A percentile compares a stretch with the other conserved stretches of the same genome.
Conservation (phyloP, 35 echinoderm and acorn worm genomes). For the Eucidaris tribuloides region DNA sequence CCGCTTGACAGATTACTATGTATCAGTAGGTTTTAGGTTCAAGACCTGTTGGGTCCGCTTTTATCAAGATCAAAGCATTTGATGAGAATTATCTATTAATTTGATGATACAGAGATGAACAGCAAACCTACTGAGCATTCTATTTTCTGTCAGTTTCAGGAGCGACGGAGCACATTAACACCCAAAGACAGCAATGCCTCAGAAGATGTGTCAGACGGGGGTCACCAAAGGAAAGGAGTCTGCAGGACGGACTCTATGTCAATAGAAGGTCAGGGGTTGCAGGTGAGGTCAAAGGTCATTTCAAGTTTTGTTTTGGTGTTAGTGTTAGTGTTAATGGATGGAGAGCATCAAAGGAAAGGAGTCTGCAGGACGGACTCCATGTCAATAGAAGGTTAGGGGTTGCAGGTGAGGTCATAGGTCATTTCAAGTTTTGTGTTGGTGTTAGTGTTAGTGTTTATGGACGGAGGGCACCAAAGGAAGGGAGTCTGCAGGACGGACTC, state of each 20-base stretch:
- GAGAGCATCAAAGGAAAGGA: conserved; percentile 8
- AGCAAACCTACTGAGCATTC: too few relatives aligned
- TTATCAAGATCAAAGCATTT: too few relatives aligned
- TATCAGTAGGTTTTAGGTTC: too few relatives aligned
- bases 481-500: conserved; percentile 87
- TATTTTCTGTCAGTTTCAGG: conserved; percentile 55
- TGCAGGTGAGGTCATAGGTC: conserved; percentile 55
- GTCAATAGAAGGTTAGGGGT: conserved; percentile 89
- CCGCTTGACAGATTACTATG: too few relatives aligned
- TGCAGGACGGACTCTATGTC: conserved; percentile 97
- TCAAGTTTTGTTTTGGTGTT: background rate
- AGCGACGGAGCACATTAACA: conserved; percentile 75
- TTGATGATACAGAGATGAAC: too few relatives aligned
- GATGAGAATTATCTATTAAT: too few relatives aligned
- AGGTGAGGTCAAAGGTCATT: conserved; percentile 43
- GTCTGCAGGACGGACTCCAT: conserved; percentile 84
- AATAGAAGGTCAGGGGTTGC: conserved; percentile 96
- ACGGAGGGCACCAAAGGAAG: background rate
- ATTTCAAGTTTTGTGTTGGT: background rate
- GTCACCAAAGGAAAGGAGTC: conserved; percentile 41
- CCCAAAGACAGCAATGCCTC: conserved; percentile 82
- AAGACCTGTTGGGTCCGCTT: too few relatives aligned
- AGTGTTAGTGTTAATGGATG: too few relatives aligned
- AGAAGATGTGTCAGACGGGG: conserved; percentile 58
- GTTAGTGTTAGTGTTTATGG: background rate